These are phyloP conservation scores for Chymomyza fuscimana DNA, from an alignment of 2,888 invertebrate genomes.

Conservation along the genomic window DNA sequence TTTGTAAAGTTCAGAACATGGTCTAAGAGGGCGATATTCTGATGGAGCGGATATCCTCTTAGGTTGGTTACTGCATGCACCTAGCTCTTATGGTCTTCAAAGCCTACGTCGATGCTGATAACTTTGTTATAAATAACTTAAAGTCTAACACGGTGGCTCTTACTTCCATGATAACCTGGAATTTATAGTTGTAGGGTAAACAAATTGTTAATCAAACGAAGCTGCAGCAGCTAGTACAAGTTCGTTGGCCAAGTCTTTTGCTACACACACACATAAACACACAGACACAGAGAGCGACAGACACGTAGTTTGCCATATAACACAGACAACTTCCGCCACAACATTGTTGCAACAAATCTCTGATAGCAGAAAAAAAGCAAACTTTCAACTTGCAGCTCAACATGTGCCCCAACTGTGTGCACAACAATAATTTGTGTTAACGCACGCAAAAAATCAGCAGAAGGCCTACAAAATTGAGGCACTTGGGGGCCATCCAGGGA, in stretches of 20 bases:
- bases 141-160: no score
- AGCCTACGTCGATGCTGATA: no score
- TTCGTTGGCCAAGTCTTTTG: conserved; percentile 53
- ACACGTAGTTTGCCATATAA: background rate
- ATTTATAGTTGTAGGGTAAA: background rate
- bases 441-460: conserved; percentile 14
- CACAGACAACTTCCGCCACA: conserved; percentile 4
- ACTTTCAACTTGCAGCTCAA: background rate
- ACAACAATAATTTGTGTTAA: conserved; percentile 18
- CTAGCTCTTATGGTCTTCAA: no score
- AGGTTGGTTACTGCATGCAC: no score
- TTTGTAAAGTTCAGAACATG: no score
- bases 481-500: background rate
- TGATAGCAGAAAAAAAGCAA: background rate
- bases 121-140: no score
- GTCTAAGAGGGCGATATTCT: no score
- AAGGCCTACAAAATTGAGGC: background rate
- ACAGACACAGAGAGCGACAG: background rate
- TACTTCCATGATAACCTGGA: no score
- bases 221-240: conserved; percentile 59
- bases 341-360: conserved; percentile 5
- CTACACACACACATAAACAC: background rate
- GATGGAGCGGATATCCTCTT: no score
- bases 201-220: conserved; percentile 5
- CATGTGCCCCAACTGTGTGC: background rate